Evolutionary conservation across 1,140 invertebrate species (phyloP).

Genomic region (Nylanderia fulva): DNA sequence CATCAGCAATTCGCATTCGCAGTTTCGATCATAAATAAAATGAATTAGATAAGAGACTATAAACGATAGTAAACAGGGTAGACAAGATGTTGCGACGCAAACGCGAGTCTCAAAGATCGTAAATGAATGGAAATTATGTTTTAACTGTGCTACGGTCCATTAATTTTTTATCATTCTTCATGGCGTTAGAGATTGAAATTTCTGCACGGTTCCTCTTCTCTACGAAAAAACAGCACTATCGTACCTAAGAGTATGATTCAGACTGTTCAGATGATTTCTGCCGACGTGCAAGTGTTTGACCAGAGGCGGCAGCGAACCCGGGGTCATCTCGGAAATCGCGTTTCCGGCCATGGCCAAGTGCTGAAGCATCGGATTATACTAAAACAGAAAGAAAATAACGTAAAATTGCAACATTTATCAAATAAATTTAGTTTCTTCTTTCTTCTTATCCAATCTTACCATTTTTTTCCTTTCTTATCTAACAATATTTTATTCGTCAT

Average conservation of each 20-base stretch:
- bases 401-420: neutral
- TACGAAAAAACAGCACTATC: neutral
- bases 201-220: neutral
- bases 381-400: slow-evolving; percentile 69
- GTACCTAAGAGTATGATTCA: slow-evolving; percentile 91
- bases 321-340: slow-evolving; percentile 89
- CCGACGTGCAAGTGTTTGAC: slow-evolving; percentile 90
- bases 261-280: slow-evolving; percentile 89
- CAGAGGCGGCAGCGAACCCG: slow-evolving; percentile 88
- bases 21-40: slow-evolving; percentile 50
- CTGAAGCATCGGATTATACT: slow-evolving; percentile 90
- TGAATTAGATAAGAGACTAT: slow-evolving; percentile 63
- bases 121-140: neutral
- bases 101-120: neutral
- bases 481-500: neutral
- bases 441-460: neutral
- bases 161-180: neutral
- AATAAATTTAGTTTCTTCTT: neutral
- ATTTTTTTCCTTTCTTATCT: neutral
- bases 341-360: slow-evolving; percentile 91
- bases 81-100: slow-evolving; percentile 3
- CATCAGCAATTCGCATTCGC: slow-evolving; percentile 32
- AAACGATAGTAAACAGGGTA: slow-evolving; percentile 66
- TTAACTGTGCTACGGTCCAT: neutral
- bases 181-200: neutral